Percentiles rank a stretch among this genome's conserved stretches.
phyloP scores from a whole-genome alignment of 2,797 vertebrate species.

The Falco concolor region DNA sequence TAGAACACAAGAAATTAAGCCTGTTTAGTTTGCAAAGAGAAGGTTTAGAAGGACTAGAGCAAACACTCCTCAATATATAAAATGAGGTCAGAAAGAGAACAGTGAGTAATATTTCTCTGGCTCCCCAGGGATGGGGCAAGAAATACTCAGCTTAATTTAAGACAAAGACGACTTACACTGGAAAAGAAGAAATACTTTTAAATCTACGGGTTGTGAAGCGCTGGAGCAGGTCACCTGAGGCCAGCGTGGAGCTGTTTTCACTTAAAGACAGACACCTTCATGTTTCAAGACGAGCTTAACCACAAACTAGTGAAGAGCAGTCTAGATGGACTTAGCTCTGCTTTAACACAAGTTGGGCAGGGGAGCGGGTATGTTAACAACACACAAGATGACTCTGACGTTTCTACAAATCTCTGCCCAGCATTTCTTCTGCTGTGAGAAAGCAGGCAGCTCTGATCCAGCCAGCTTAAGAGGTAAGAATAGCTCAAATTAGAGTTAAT shows the following conservation, averaged over 20 bases:
- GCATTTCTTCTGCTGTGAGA: background rate
- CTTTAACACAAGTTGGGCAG: background rate
- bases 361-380: background rate
- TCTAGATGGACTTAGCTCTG: background rate
- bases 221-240: background rate
- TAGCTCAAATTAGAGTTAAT: background rate
- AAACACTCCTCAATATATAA: constrained; percentile 39
- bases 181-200: background rate
- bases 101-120: constrained; percentile 43
- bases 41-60: background rate
- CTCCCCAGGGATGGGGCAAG: constrained; percentile 8
- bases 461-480: background rate
- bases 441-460: background rate
- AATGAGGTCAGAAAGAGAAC: constrained; percentile 54
- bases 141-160: constrained; percentile 35
- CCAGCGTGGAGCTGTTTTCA: background rate
- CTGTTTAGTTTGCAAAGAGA: constrained; percentile 26
- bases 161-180: constrained; percentile 10
- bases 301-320: background rate
- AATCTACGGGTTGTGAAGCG: background rate
- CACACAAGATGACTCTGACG: background rate
- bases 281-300: background rate
- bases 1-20: constrained; percentile 12
- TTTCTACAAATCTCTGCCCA: background rate
- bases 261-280: background rate